Evolutionary conservation across 92 coral and sea anemone genomes (phyloP).

Genomic region (Bergia sp.): DNA sequence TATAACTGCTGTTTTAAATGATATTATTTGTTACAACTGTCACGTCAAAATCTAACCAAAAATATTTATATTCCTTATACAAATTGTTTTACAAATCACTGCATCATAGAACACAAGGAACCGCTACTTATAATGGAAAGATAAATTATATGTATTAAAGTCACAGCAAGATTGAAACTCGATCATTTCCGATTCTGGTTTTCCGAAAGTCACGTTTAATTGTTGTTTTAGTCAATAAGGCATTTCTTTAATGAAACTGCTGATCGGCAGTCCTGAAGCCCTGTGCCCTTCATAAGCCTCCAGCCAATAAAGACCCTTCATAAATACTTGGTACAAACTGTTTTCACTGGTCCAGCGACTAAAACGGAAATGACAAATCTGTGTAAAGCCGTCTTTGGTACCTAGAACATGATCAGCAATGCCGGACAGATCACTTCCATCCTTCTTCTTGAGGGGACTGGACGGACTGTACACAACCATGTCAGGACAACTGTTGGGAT

Average conservation of each 20-base stretch:
- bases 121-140: too few relatives aligned
- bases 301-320: conserved; percentile 44
- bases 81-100: too few relatives aligned
- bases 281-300: conserved; percentile 54
- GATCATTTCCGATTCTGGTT: too few relatives aligned
- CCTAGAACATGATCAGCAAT: background rate
- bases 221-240: too few relatives aligned
- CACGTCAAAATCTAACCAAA: too few relatives aligned
- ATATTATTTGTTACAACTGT: too few relatives aligned
- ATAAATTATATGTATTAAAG: too few relatives aligned
- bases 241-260: conserved; percentile 4
- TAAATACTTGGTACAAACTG: conserved; percentile 34
- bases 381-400: conserved; percentile 34
- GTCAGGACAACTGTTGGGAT: conserved; percentile 33
- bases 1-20: too few relatives aligned
- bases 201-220: too few relatives aligned
- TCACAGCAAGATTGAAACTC: too few relatives aligned
- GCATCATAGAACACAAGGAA: too few relatives aligned
- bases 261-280: conserved; percentile 26
- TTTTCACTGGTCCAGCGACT: conserved; percentile 37
- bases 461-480: conserved; percentile 36
- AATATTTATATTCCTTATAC: too few relatives aligned
- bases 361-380: conserved; percentile 35
- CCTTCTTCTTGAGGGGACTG: background rate
- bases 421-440: background rate